Evolutionary conservation across 2,113 vertebrate species (phyloP), one percentile per base, ranked within the genome.

Genomic region (Lynx canadensis): DNA sequence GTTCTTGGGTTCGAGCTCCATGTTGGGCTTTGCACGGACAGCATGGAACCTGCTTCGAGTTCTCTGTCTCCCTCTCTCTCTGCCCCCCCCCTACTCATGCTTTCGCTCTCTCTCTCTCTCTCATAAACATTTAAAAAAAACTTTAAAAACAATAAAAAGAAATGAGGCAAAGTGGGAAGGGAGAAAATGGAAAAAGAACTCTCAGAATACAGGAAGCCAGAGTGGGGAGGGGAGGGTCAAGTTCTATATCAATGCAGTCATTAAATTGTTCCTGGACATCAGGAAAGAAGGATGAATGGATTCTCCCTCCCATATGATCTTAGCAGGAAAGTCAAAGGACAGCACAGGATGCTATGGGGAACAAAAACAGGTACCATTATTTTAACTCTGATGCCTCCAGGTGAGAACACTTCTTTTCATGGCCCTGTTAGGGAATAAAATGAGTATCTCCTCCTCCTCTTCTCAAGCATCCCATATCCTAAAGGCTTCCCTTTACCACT

Each of bases 271-370:
- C 55, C 69, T 38, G 27, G 69, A 71, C 31, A 76, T n/a, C 23
- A 76, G 8, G 68, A 88, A 88, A 65, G 68, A 96, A 81, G 21
- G 21, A 38, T 38, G 23, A 91, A 82, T 4, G 41, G 86, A 82
- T 91, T 68, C 52, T 50, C 19, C 14, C 13, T 86, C 18, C 55
- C 3, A 1, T 16, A 45, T 15, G 63, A 71, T 73, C 45, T 88
- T 25, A 66, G 41, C 29, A 88, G 55, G 1, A 65, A 84, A 68
- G 63, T 71, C 80, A 92, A 31, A 92, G 65, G 29, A 57, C n/a
- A 89, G 23, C 18, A 36, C 1, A 80, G 38, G 3, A 14, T 4
- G 48, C 41, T n/a, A 4, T 3, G 29, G 10, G 66, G 25, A 55
- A 85, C 18, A 80, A 85, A 74, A 83, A 81, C 19, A 45, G 48